Base-by-base conservation (phyloP, 2,113 vertebrate genomes). In the Bombycilla garrulus region DNA sequence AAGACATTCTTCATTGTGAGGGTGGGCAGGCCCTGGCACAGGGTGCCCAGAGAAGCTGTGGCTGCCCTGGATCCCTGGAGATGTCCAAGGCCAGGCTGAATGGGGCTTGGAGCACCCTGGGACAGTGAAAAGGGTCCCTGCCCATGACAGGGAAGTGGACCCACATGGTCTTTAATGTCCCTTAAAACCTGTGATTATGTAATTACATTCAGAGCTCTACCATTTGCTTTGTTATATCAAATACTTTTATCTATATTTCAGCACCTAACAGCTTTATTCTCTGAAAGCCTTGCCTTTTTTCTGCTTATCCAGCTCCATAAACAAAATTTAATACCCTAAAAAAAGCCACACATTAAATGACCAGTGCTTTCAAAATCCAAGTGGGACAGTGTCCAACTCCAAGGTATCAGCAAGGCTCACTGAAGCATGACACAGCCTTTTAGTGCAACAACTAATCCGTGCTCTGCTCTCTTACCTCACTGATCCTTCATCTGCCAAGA, bases 121-220 rank as follows among this genome's bases (percentile, higher is more conserved):
- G 0, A 0, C 2, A 19, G 20, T 31, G 51, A 8, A 42, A 74
- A 12, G 15, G 24, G 60, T 13, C 24, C 35, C 10, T 48, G 35
- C 10, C 60, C 24, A 21, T 5, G 20, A 29, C 35, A 74, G 16
- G 31, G 29, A 54, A 28, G 10, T n/a, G 42, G 24, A 48, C 36
- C 24, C 18, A 56, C 8, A 16, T 20, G 12, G 23, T 33, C 38
- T 38, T 78, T 20, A 33, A 12, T 8, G 12, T 38, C 47, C 13
- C 28, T 70, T 44, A 28, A 53, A 79, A 62, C 9, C 31, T 36
- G 36, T 54, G 33, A 44, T 44, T 61, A 42, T 2, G 15, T 9
- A 8, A 33, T 50, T 45, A 23, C 9, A 56, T 12, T 44, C 22
- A 73, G 24, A 60, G 42, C 40, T 70, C 81, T 50, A n/a, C 38